Evolutionary conservation across 1,140 invertebrate species (phyloP), one percentile per base, ranked within the genome.

Genomic region (Zaprionus davidi): DNA sequence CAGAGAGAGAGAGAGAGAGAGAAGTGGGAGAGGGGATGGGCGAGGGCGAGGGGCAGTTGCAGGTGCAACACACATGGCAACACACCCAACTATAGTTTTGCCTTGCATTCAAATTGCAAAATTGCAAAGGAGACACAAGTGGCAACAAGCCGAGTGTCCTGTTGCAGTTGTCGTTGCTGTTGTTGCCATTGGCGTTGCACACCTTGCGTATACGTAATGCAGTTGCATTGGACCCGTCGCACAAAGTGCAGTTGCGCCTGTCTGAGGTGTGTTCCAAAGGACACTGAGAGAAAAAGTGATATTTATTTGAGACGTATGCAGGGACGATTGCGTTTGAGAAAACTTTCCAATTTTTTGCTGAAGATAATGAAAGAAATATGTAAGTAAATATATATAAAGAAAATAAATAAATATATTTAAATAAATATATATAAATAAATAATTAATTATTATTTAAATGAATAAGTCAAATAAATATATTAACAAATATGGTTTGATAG

Each of bases 151-250:
- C 13, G 13, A n/a, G 36, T 59, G 44, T 70, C 44, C 57, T 70
- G 46, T 24, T 51, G 46, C 46, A 51, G 3, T 51, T 51, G 57
- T 62, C 20, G 22, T 38, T 22, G 26, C 26, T 12, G 28, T 24
- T 15, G 65, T 59, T 53, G 13, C 34, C 22, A 17, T 53, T 55
- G 53, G 15, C 20, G 12, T 15, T 22, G 26, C 26, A 64, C 75
- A 75, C 78, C 64, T 59, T 84, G 82, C 82, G 82, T 84, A 84
- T 84, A 85, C 82, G 78, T 86, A 17, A 83, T 87, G 85, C 78
- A 78, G 63, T 55, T 72, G 55, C 75, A 73, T 69, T 81, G 69
- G 67, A 57, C 68, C 74, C 63, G 28, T 22, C 62, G 56, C 59
- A 34, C 31, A 60, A 51, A 59, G n/a, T 68, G 53, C 41, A 51